Conservation (phyloP, 1,140 invertebrate species). For the Saccostrea echinata region DNA sequence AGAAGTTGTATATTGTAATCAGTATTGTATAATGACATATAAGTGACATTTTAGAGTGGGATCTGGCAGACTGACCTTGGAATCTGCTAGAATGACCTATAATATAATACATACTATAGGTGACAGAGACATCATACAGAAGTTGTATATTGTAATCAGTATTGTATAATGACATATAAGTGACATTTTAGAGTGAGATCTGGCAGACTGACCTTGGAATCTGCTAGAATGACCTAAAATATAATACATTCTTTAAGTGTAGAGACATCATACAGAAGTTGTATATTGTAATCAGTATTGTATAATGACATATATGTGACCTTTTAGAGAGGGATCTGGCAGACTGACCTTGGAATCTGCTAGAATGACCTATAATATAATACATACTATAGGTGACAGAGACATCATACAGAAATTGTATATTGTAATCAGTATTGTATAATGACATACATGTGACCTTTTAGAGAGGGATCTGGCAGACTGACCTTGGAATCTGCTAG, state of each 20-base stretch:
- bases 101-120: too few species aligned
- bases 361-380: not conserved
- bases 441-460: conserved; percentile 4
- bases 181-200: too few species aligned
- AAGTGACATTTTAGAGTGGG: too few species aligned
- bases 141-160: not conserved
- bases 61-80: too few species aligned
- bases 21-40: too few species aligned
- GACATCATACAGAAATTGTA: not conserved
- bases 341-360: too few species aligned
- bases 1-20: not conserved
- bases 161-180: too few species aligned
- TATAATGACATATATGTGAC: too few species aligned
- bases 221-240: not conserved
- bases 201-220: too few species aligned
- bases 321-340: too few species aligned
- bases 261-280: not conserved
- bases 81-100: not conserved
- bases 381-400: not conserved
- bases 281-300: not conserved
- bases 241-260: too few species aligned
- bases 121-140: not conserved
- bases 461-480: not conserved
- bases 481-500: not conserved
- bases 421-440: too few species aligned